Conservation (phyloP, 1,140 invertebrate genomes). For the Ostrea denselamellosa region DNA sequence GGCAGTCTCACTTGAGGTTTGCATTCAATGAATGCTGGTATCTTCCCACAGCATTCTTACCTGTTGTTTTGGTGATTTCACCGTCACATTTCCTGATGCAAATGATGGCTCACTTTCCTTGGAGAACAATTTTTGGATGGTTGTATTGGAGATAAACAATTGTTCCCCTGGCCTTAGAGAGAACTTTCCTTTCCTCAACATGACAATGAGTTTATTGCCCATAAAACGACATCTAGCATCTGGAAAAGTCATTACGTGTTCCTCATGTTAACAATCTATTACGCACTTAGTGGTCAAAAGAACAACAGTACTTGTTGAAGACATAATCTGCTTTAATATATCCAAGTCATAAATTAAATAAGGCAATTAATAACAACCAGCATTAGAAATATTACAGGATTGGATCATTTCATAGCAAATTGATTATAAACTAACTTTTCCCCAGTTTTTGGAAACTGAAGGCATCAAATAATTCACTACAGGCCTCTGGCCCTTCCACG, state of each 20-base stretch:
- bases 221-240: constrained; percentile 38
- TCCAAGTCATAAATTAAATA: no score
- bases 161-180: constrained; percentile 16
- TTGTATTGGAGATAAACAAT: background rate
- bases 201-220: constrained; percentile 43
- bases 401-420: no score
- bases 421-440: background rate
- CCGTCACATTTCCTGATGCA: constrained; percentile 30
- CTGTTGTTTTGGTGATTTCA: background rate
- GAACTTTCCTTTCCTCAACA: constrained; percentile 16
- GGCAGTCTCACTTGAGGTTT: no score
- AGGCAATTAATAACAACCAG: no score
- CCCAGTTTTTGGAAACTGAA: background rate
- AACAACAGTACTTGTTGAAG: no score
- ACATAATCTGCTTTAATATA: no score
- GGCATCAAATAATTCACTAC: background rate
- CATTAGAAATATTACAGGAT: no score
- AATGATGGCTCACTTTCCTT: background rate
- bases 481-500: background rate
- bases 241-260: constrained; percentile 6
- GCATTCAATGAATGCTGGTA: no score
- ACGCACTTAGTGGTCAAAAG: no score
- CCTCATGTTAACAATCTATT: no score
- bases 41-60: background rate
- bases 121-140: constrained; percentile 2